These are phyloP conservation scores for Pseudopipra pipra DNA, from an alignment of 2,113 vertebrate species.

Conservation along the genomic window DNA sequence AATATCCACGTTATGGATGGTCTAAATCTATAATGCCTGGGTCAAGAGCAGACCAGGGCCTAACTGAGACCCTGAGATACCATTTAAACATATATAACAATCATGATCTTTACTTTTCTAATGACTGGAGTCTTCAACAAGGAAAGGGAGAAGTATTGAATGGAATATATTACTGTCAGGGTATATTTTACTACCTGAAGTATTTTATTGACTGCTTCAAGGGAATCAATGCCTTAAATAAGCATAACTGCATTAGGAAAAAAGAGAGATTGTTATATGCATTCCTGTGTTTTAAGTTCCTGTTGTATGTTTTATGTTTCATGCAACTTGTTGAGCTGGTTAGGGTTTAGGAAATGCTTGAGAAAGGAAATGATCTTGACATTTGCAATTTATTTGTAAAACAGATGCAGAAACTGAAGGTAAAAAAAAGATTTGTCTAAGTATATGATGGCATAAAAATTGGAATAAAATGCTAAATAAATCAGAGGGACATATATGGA, in stretches of 20 bases:
- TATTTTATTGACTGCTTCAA: slow-evolving; percentile 15
- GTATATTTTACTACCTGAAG: background rate
- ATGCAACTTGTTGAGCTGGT: slow-evolving; percentile 11
- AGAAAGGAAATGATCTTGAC: slow-evolving; percentile 32
- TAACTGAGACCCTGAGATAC: background rate
- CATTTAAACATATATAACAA: background rate
- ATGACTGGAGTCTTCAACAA: background rate
- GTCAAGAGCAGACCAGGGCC: background rate
- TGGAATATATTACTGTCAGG: background rate
- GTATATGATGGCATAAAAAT: background rate
- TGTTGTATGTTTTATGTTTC: slow-evolving; percentile 23
- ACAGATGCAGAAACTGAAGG: background rate
- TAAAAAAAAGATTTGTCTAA: background rate
- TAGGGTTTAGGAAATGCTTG: slow-evolving; percentile 25
- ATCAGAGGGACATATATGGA: background rate
- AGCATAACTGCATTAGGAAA: background rate
- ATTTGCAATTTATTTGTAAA: slow-evolving; percentile 33
- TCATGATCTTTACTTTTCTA: background rate
- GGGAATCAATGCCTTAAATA: slow-evolving; percentile 28
- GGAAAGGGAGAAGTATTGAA: background rate
- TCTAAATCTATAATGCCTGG: background rate
- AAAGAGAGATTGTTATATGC: background rate
- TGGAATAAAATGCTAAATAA: background rate
- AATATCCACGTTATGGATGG: background rate
- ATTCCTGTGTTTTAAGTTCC: slow-evolving; percentile 17